Conservation (phyloP, 2,797 vertebrate species). For the Acipenser oxyrinchus region DNA sequence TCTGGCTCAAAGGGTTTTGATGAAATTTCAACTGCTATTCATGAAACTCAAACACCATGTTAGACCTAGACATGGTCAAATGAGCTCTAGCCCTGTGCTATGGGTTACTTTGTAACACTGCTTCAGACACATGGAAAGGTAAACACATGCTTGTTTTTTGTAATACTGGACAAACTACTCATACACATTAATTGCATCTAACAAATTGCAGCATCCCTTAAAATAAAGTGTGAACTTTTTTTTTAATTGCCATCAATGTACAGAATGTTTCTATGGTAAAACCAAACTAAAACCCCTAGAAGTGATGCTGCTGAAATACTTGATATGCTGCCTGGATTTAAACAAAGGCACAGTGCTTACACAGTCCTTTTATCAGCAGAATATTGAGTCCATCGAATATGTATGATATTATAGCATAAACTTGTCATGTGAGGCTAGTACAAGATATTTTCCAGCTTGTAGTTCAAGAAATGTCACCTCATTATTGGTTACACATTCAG, state of each 20-base stretch:
- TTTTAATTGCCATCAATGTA: background rate
- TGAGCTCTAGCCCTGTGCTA: too few relatives aligned
- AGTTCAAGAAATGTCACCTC: background rate
- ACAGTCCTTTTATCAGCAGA: conserved; percentile 12
- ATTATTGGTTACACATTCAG: conserved; percentile 17
- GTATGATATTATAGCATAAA: background rate
- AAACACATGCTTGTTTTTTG: too few relatives aligned
- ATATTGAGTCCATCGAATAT: background rate
- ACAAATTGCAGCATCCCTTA: conserved; percentile 26
- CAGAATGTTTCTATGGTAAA: conserved; percentile 1
- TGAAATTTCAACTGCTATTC: too few relatives aligned
- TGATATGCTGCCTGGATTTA: conserved; percentile 5
- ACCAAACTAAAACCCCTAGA: conserved; percentile 1
- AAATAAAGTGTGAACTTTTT: conserved; percentile 43
- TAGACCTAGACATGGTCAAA: too few relatives aligned
- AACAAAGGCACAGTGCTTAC: background rate
- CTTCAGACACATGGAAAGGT: too few relatives aligned
- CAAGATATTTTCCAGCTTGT: background rate
- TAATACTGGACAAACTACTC: too few relatives aligned
- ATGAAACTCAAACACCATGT: too few relatives aligned
- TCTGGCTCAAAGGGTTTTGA: too few relatives aligned
- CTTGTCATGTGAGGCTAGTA: background rate
- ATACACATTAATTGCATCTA: too few relatives aligned
- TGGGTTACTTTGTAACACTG: too few relatives aligned
- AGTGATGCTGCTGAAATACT: background rate